Percentiles rank a stretch among this genome's conserved stretches.
phyloP scores from a whole-genome alignment of 2,888 invertebrate species.

The Epirrita christyi region DNA sequence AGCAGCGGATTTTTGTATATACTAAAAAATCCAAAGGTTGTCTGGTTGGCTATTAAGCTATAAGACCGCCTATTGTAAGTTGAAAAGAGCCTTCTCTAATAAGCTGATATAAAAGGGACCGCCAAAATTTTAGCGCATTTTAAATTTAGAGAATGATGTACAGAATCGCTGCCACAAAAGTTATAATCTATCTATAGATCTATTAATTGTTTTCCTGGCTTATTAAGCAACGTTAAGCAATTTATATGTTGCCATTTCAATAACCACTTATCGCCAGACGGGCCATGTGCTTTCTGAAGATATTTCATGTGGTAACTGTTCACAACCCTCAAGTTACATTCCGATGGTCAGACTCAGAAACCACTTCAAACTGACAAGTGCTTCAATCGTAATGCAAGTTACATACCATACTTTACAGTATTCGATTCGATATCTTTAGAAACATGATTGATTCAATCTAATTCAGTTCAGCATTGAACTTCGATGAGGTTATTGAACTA shows the following conservation, averaged over 20 bases:
- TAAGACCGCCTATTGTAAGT: no score
- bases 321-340: conserved; percentile 1
- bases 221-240: no score
- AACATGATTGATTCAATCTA: conserved; percentile 31
- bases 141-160: no score
- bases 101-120: no score
- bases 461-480: conserved; percentile 33
- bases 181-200: no score
- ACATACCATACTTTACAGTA: conserved; percentile 3
- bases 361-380: conserved; percentile 15
- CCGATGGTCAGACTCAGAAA: neutral
- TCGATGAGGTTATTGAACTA: conserved; percentile 30
- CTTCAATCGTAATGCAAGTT: conserved; percentile 3
- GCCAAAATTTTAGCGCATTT: no score
- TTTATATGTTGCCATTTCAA: neutral
- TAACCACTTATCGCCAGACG: conserved; percentile 14
- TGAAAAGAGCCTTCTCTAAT: no score
- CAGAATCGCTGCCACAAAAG: no score
- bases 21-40: no score
- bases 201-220: no score
- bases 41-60: no score
- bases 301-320: neutral
- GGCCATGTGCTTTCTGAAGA: neutral
- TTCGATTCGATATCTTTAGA: conserved; percentile 24
- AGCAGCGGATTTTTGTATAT: no score